phyloP scores from a whole-genome alignment of 1,140 invertebrate species.

The Drosophila pseudoobscura region DNA sequence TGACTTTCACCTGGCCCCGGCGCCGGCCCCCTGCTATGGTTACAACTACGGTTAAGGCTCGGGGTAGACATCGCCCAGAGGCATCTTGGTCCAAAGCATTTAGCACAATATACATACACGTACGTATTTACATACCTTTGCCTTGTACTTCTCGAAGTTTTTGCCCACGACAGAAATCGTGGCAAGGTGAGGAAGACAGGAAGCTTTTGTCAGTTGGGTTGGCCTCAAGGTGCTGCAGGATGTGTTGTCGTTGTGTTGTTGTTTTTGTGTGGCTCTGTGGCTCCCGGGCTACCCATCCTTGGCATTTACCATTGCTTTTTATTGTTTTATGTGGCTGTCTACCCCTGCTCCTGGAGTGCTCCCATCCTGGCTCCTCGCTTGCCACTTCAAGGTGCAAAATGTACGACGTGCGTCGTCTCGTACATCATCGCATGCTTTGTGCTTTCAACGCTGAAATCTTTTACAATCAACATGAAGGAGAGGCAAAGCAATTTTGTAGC shows the following conservation, averaged over 20 bases:
- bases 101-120: slow-evolving; percentile 58
- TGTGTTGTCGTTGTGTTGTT: slow-evolving; percentile 30
- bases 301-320: slow-evolving; percentile 59
- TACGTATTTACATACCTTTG: slow-evolving; percentile 21
- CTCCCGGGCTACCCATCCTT: slow-evolving; percentile 27
- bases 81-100: slow-evolving; percentile 60
- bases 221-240: slow-evolving; percentile 55
- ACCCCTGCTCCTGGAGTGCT: neutral
- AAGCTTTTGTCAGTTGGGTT: slow-evolving; percentile 52
- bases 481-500: slow-evolving; percentile 58
- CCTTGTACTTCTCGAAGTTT: slow-evolving; percentile 16
- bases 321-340: slow-evolving; percentile 72
- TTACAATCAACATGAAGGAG: slow-evolving; percentile 58
- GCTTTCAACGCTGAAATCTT: slow-evolving; percentile 71
- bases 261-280: too few relatives aligned
- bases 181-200: slow-evolving; percentile 23
- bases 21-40: slow-evolving; percentile 16
- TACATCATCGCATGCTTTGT: slow-evolving; percentile 73
- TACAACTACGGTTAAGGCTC: slow-evolving; percentile 4
- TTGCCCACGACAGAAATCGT: slow-evolving; percentile 1
- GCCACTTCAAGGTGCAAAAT: slow-evolving; percentile 66
- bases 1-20: slow-evolving; percentile 76
- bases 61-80: slow-evolving; percentile 34
- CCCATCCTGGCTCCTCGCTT: slow-evolving; percentile 17
- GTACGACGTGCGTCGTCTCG: slow-evolving; percentile 60